These are phyloP conservation scores for Nyctibius grandis DNA, from an alignment of 2,797 vertebrate genomes.

Conservation along the genomic window DNA sequence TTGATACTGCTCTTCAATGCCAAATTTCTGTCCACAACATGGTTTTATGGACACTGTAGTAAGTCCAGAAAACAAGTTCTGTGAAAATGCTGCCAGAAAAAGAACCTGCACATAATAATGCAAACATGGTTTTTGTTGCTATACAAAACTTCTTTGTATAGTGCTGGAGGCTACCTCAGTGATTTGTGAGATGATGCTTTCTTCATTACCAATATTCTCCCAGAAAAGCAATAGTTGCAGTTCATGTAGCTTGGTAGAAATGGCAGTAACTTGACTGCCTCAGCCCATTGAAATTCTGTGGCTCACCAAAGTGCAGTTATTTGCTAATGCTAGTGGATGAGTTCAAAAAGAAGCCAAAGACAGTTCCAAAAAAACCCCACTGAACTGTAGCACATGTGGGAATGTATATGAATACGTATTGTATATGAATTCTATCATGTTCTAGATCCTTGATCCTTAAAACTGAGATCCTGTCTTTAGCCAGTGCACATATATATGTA, in stretches of 20 bases:
- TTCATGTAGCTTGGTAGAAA: conserved; percentile 33
- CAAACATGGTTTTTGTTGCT: not conserved
- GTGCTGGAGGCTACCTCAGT: not conserved
- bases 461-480: not conserved
- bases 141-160: not conserved
- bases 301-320: conserved; percentile 23
- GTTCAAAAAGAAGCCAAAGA: conserved; percentile 21
- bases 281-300: conserved; percentile 44
- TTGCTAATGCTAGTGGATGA: conserved; percentile 15
- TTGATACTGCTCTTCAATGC: conserved; percentile 14
- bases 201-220: conserved; percentile 38
- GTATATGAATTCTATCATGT: not conserved
- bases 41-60: conserved; percentile 14
- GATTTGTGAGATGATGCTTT: conserved; percentile 31
- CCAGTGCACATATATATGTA: fast-evolving
- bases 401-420: not conserved
- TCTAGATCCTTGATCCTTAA: not conserved
- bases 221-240: conserved; percentile 32
- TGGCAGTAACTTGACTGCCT: not conserved
- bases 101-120: not conserved
- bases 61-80: not conserved
- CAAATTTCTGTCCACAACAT: conserved; percentile 49
- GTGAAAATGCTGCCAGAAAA: conserved; percentile 42
- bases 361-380: fast-evolving
- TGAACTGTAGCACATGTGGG: not conserved